Base-by-base conservation (phyloP, 2,113 vertebrate species). In the Melanerpes aurifrons region DNA sequence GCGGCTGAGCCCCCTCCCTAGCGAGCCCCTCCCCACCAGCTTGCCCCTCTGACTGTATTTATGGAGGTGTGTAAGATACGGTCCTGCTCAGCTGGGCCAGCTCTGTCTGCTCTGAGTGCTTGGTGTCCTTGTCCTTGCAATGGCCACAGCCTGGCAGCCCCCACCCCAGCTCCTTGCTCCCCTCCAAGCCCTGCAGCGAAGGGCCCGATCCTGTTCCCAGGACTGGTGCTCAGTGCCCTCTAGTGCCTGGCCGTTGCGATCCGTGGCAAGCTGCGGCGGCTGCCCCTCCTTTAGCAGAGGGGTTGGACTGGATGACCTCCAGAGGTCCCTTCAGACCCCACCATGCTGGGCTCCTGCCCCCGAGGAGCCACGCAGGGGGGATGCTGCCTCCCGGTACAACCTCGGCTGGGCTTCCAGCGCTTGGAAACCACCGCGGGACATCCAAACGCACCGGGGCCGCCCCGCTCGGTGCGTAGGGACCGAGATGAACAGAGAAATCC, bases 1-100 rank as follows among this genome's bases (percentile, higher is more conserved):
- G 32, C 2, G 2, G 29, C 50, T 8, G 37, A 72, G 17, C 48
- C n/a, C 43, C 35, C 26, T 81, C 15, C 71, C 17, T 12, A 45
- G 8, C 7, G 37, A 72, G 17, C 48, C n/a, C 35, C 26, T 81
- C 15, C 71, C 17, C 10, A 45, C 24, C 35, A 12, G 3, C 3
- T 5, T n/a, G n/a, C 26, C 56, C 9, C 31, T 35, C 32, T 0
- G 16, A 94, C 87, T 96, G 92, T 96, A 95, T 96, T 95, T 96
- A 96, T 95, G 94, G 92, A 92, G 0, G 45, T 94, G 90, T 95
- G 94, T 95, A 91, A 95, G 85, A 96, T 90, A 94, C 5, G 5
- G 90, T 68, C 73, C 66, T 9, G 13, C 35, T 24, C 3, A 0
- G 5, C 47, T 0, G 47, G 86, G 81, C 70, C 91, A 83, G 66